Evolutionary conservation across 2,888 invertebrate genomes (phyloP).

Genomic region (Stenurella melanura): DNA sequence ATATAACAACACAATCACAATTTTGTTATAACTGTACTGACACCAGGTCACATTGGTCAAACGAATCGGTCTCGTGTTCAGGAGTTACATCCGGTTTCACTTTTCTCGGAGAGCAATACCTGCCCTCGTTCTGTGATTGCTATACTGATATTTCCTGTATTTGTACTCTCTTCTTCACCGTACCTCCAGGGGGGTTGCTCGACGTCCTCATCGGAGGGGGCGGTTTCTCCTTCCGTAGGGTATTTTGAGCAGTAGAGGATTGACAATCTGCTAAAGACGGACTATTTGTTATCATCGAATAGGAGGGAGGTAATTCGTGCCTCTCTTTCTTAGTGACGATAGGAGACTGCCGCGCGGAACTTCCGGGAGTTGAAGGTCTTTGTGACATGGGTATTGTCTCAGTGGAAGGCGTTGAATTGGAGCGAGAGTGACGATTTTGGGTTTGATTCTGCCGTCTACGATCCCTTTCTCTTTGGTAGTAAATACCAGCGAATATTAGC

Average conservation of each 20-base stretch:
- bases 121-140: conserved; percentile 69
- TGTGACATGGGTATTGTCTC: conserved; percentile 72
- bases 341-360: conserved; percentile 69
- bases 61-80: conserved; percentile 48
- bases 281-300: conserved; percentile 73
- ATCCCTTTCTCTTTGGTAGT: conserved; percentile 81
- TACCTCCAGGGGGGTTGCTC: conserved; percentile 74
- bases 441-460: conserved; percentile 62
- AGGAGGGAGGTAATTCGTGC: conserved; percentile 74
- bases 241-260: conserved; percentile 47
- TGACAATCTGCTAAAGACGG: conserved; percentile 66
- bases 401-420: conserved; percentile 68
- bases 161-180: conserved; percentile 86
- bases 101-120: conserved; percentile 42
- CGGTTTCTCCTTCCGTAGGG: conserved; percentile 67
- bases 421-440: conserved; percentile 59
- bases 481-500: conserved; percentile 86
- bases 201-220: conserved; percentile 71
- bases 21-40: conserved; percentile 70
- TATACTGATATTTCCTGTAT: conserved; percentile 89
- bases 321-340: conserved; percentile 65
- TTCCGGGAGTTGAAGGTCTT: conserved; percentile 71
- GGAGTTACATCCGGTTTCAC: conserved; percentile 40
- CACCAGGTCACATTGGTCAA: conserved; percentile 69
- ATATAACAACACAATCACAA: conserved; percentile 63